Percentiles rank a stretch among this genome's conserved stretches.
phyloP scores from a whole-genome alignment of 2,888 invertebrate species.

The Agrochola litura region DNA sequence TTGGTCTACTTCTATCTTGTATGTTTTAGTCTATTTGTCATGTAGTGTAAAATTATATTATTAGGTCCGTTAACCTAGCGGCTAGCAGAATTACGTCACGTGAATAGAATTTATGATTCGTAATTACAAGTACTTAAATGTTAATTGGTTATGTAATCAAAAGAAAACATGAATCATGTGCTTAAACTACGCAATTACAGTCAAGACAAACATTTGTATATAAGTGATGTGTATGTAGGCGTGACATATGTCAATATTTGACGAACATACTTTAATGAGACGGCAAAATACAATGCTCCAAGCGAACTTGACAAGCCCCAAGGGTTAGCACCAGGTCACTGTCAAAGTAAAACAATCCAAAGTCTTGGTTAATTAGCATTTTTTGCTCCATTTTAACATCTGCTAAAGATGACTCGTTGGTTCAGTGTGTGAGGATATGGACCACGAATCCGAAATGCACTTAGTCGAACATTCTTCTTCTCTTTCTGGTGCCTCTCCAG shows the following conservation, averaged over 20 bases:
- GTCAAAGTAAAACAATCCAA: constrained; percentile 17
- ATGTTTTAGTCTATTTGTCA: constrained; percentile 50
- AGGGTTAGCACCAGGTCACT: constrained; percentile 22
- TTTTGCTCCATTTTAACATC: neutral
- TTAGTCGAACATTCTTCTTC: neutral
- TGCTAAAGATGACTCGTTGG: too few species aligned
- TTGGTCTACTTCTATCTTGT: constrained; percentile 29
- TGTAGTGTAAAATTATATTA: constrained; percentile 40
- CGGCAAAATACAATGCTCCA: neutral
- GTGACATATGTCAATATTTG: constrained; percentile 23
- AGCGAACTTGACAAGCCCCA: constrained; percentile 31
- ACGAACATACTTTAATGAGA: constrained; percentile 1
- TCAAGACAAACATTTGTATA: neutral
- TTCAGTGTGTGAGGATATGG: neutral
- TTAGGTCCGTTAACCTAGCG: constrained; percentile 24
- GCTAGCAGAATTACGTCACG: constrained; percentile 25
- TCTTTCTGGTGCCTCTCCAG: neutral
- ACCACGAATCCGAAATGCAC: neutral
- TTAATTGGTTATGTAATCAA: constrained; percentile 38
- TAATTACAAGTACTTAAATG: constrained; percentile 29
- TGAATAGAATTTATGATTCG: constrained; percentile 32
- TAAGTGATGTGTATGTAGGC: constrained; percentile 3
- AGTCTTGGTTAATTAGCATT: constrained; percentile 7
- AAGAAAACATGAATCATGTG: constrained; percentile 25
- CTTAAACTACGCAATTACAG: constrained; percentile 18